phyloP scores from a whole-genome alignment of 2,888 invertebrate genomes.

The Andrena flavipes region DNA sequence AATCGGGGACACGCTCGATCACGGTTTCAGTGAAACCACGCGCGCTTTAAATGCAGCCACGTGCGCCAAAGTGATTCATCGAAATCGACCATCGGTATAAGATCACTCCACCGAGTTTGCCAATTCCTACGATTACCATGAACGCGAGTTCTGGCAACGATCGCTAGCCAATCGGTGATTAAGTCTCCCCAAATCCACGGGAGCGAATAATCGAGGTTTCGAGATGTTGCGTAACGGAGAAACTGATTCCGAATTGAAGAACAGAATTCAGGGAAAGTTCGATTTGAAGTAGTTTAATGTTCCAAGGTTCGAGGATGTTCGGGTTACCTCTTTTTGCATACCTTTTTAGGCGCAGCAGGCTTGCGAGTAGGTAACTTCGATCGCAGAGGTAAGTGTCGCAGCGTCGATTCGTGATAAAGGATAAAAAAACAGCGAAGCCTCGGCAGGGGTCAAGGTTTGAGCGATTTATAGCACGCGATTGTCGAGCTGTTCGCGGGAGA shows the following conservation, averaged over 20 bases:
- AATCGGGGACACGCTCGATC: not conserved
- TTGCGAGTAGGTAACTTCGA: conserved; percentile 8
- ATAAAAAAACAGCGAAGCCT: not conserved
- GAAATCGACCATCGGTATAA: not conserved
- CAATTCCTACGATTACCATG: conserved; percentile 11
- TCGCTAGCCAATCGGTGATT: conserved; percentile 6
- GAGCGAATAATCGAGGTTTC: conserved; percentile 14
- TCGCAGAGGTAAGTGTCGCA: not conserved
- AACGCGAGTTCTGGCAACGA: conserved; percentile 25
- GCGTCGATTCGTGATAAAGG: conserved; percentile 14
- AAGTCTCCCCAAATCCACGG: conserved; percentile 5
- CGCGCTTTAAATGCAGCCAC: conserved; percentile 17
- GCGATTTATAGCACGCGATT: conserved; percentile 26
- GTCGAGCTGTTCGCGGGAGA: not conserved
- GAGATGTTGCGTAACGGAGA: conserved; percentile 7
- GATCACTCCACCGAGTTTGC: conserved; percentile 31
- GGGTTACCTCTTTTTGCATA: too few relatives aligned
- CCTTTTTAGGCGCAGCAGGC: not conserved
- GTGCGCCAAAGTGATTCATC: conserved; percentile 42
- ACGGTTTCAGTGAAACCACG: not conserved
- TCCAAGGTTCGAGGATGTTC: not conserved
- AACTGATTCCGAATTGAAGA: not conserved
- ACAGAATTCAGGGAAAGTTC: not conserved
- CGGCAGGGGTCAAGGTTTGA: conserved; percentile 45
- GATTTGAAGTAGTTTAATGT: not conserved